Base-by-base conservation (phyloP, 2,888 invertebrate genomes). In the Tenthredo amoena region DNA sequence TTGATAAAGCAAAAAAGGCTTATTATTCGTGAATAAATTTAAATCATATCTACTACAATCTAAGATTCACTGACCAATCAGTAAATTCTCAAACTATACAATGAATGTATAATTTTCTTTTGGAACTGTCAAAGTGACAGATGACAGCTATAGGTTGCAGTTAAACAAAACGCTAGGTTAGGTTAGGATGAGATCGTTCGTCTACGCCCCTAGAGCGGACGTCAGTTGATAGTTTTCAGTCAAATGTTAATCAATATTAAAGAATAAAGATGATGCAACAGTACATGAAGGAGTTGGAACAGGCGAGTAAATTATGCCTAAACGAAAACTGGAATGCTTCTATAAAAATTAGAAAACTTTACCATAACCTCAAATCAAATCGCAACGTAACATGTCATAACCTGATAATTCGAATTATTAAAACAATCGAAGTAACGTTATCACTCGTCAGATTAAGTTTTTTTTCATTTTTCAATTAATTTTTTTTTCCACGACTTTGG, bases 241-340 rank as follows among this genome's bases (percentile, higher is more conserved):
- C 6, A 10, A 12, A 34, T 55, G 55, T 77, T 31, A 18, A 12
- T 34, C 18, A n/a, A 50, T 12, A 77, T 10, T 15, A 55, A 55
- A n/a, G 40, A 88, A 93, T 93, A 92, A 97, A 96, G 94, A 97
- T 97, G 97, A 96, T 97, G 95, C 96, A 97, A 94, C 97, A 97
- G 94, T 98, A 98, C 92, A 95, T 97, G 95, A 98, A 97, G 93
- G 98, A 98, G 92, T 94, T 98, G 85, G 98, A 98, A 91, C 97
- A 97, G 95, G 97, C 97, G 94, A 91, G 89, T 91, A 43, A 71
- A 26, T 26, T 62, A 12, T 5, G 26, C 2, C 9, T 26, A 26
- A 26, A 62, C 6, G 6, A 21, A 58, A 21, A 21, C 9, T 58
- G n/a, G 9, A 21, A 58, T 2, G n/a, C 10, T 7, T 9, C 6